phyloP scores from a whole-genome alignment of 2,888 invertebrate species.

The Xestia c-nigrum region DNA sequence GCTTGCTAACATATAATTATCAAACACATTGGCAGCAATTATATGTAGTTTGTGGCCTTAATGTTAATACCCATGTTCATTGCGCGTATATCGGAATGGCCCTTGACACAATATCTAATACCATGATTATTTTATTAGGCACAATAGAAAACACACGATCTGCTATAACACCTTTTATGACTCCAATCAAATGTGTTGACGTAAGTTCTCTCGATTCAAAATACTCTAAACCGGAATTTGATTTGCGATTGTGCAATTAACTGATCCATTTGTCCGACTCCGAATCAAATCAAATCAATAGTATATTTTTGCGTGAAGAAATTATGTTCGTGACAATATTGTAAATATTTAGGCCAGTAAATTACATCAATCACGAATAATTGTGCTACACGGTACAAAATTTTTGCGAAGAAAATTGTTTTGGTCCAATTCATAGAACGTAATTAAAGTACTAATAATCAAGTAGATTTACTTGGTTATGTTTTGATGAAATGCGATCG shows the following conservation, averaged over 20 bases:
- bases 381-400: constrained; percentile 50
- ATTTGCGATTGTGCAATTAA: constrained; percentile 54
- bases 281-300: constrained; percentile 63
- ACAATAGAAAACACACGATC: constrained; percentile 26
- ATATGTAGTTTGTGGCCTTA: constrained; percentile 48
- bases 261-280: constrained; percentile 59
- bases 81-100: constrained; percentile 41
- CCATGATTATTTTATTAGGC: constrained; percentile 49
- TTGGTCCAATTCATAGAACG: constrained; percentile 19
- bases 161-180: constrained; percentile 13
- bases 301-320: constrained; percentile 65
- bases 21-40: constrained; percentile 2
- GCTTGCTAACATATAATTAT: neutral
- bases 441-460: constrained; percentile 2
- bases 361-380: constrained; percentile 67
- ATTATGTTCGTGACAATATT: constrained; percentile 65
- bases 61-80: constrained; percentile 37
- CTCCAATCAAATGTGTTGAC: constrained; percentile 24
- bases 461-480: neutral
- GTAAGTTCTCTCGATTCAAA: constrained; percentile 30
- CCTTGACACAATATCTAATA: constrained; percentile 61
- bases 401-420: constrained; percentile 29
- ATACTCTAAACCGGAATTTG: constrained; percentile 48
- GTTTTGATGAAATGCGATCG: neutral
- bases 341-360: constrained; percentile 67